Percentiles rank a stretch among this genome's conserved stretches.
These are phyloP conservation scores for Mionectes olivaceus DNA, from an alignment of 2,797 vertebrate genomes.

Conservation along the genomic window DNA sequence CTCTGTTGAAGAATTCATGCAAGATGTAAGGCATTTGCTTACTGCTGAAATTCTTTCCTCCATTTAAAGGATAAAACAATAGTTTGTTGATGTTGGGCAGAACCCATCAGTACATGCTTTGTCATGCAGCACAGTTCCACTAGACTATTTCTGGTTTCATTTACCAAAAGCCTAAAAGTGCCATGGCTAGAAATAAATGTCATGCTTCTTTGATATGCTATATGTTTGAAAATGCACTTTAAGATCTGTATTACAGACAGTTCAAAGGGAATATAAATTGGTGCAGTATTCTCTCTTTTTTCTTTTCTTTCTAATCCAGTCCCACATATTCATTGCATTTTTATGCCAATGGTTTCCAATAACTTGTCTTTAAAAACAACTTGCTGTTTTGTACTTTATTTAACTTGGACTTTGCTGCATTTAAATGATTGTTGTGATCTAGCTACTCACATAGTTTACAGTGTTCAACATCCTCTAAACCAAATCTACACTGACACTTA, in stretches of 20 bases:
- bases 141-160: not conserved
- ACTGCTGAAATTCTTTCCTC: constrained; percentile 22
- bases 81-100: constrained; percentile 13
- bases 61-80: not conserved
- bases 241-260: constrained; percentile 46
- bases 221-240: constrained; percentile 63
- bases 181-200: constrained; percentile 29
- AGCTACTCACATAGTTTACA: not conserved
- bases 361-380: constrained; percentile 5
- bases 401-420: not conserved
- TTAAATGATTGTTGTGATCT: constrained; percentile 16
- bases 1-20: constrained; percentile 44
- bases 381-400: not conserved
- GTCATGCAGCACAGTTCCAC: not conserved
- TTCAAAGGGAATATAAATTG: constrained; percentile 63
- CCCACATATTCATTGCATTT: not conserved
- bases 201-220: constrained; percentile 48
- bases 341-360: constrained; percentile 9
- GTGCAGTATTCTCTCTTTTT: constrained; percentile 15
- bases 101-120: not conserved
- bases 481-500: constrained; percentile 10
- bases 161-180: constrained; percentile 23
- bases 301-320: not conserved
- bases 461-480: constrained; percentile 12
- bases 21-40: constrained; percentile 22